Evolutionary conservation across 1,140 invertebrate species (phyloP).

Genomic region (Apolygus lucorum): DNA sequence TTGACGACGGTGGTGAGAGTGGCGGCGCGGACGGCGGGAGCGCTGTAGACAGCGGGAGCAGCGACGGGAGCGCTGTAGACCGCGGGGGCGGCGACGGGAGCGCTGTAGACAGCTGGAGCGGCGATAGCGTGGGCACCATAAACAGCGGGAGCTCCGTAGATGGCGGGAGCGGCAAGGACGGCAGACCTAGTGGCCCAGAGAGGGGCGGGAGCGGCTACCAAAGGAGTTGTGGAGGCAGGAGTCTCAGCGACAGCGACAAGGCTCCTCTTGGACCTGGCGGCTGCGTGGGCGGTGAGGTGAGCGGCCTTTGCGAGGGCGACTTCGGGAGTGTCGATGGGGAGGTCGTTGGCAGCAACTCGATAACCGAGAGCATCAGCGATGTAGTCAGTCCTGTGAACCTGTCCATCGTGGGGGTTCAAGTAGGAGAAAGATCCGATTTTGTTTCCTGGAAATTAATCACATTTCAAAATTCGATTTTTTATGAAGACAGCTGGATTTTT

Average conservation of each 20-base stretch:
- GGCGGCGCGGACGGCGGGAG: constrained; percentile 38
- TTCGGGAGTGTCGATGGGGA: constrained; percentile 38
- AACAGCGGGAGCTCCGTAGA: no score
- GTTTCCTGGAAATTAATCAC: constrained; percentile 38
- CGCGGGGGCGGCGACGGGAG: no score
- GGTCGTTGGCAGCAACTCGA: constrained; percentile 45
- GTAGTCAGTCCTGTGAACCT: constrained; percentile 46
- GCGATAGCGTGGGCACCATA: constrained; percentile 37
- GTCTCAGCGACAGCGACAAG: constrained; percentile 40
- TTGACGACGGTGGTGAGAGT: constrained; percentile 40
- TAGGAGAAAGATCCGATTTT: constrained; percentile 48
- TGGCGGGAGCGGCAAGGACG: constrained; percentile 43
- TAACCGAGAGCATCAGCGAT: constrained; percentile 45
- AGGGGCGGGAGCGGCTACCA: constrained; percentile 44
- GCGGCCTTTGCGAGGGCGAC: constrained; percentile 35
- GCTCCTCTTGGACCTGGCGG: constrained; percentile 35
- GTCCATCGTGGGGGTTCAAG: constrained; percentile 43
- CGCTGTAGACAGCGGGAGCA: constrained; percentile 31
- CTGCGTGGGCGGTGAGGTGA: constrained; percentile 28
- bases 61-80: constrained; percentile 24
- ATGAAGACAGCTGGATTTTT: constrained; percentile 42
- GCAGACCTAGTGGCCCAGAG: constrained; percentile 40
- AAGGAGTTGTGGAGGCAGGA: constrained; percentile 38
- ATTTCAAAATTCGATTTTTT: neutral
- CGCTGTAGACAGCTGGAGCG: constrained; percentile 19